Conservation (phyloP, 1,140 invertebrate species). For the Zophobas atratus region DNA sequence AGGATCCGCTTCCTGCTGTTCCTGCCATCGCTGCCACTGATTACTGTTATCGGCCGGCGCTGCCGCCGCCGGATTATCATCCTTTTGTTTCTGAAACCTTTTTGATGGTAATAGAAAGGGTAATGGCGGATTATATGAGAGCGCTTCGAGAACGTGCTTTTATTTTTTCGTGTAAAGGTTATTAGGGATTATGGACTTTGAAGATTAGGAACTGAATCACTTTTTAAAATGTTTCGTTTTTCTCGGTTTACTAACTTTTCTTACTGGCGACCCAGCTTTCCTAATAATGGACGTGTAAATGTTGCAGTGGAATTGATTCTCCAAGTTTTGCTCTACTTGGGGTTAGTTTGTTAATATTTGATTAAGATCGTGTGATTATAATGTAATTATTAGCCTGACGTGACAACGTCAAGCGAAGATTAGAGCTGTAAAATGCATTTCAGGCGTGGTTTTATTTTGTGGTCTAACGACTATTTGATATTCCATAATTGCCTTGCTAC, state of each 20-base stretch:
- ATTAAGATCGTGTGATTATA: too few species aligned
- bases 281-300: slow-evolving; percentile 9
- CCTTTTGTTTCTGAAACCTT: slow-evolving; percentile 58
- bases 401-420: too few species aligned
- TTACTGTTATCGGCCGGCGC: slow-evolving; percentile 58
- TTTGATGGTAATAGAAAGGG: slow-evolving; percentile 60
- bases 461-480: too few species aligned
- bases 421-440: too few species aligned
- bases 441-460: too few species aligned
- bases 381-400: too few species aligned
- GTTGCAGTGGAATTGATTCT: slow-evolving; percentile 20
- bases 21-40: slow-evolving; percentile 51
- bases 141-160: slow-evolving; percentile 44
- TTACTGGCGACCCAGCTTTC: slow-evolving; percentile 2
- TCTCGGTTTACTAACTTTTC: slow-evolving; percentile 8
- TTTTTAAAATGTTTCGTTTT: slow-evolving; percentile 50
- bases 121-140: slow-evolving; percentile 54
- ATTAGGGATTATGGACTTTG: slow-evolving; percentile 55
- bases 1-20: slow-evolving; percentile 52
- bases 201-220: slow-evolving; percentile 55
- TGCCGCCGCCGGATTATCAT: slow-evolving; percentile 56
- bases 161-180: slow-evolving; percentile 52
- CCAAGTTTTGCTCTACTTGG: background rate
- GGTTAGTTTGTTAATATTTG: background rate
- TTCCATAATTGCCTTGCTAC: too few species aligned